A percentile compares a stretch with the other conserved stretches of the same genome.
Evolutionary conservation across 2,797 vertebrate species (phyloP).

Genomic region (Protosalanx chinensis): DNA sequence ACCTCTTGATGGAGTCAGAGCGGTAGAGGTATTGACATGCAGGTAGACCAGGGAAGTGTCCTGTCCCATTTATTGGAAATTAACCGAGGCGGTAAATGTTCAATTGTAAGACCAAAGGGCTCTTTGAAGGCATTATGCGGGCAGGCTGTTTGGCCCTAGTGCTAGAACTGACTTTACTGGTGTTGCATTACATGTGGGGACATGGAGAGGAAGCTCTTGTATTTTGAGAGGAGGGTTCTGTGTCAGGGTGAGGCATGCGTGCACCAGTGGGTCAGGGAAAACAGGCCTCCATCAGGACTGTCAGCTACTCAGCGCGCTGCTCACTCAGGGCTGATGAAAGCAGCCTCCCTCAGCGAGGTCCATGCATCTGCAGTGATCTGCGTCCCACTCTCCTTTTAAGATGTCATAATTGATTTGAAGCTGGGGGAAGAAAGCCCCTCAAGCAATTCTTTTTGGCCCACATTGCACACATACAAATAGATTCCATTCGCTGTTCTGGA

Average conservation of each 20-base stretch:
- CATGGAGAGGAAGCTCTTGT: constrained; percentile 30
- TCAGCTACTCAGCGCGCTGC: constrained; percentile 38
- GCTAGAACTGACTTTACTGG: constrained; percentile 34
- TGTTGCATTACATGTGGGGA: constrained; percentile 64
- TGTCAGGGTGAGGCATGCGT: constrained; percentile 53
- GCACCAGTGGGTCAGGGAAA: constrained; percentile 61
- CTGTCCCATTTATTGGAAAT: constrained; percentile 57
- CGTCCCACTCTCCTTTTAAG: constrained; percentile 30
- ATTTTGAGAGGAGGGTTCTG: constrained; percentile 35
- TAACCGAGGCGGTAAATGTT: constrained; percentile 74
- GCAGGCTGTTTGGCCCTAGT: constrained; percentile 38
- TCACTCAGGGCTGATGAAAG: constrained; percentile 39
- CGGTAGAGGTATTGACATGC: constrained; percentile 49
- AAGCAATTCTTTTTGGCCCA: not conserved
- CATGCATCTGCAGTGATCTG: constrained; percentile 22
- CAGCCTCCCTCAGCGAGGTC: constrained; percentile 18
- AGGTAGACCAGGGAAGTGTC: constrained; percentile 53
- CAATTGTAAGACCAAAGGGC: constrained; percentile 61
- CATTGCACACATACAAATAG: not conserved
- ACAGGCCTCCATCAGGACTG: constrained; percentile 44
- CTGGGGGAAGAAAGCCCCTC: constrained; percentile 3
- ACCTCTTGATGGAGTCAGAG: constrained; percentile 61
- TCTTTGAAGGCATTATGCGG: constrained; percentile 61
- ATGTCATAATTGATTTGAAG: constrained; percentile 21
- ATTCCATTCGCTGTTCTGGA: not conserved